A percentile compares a stretch with the other conserved stretches of the same genome.
These are phyloP conservation scores for Eleutherodactylus coqui DNA, from an alignment of 2,797 vertebrate genomes.

Conservation along the genomic window DNA sequence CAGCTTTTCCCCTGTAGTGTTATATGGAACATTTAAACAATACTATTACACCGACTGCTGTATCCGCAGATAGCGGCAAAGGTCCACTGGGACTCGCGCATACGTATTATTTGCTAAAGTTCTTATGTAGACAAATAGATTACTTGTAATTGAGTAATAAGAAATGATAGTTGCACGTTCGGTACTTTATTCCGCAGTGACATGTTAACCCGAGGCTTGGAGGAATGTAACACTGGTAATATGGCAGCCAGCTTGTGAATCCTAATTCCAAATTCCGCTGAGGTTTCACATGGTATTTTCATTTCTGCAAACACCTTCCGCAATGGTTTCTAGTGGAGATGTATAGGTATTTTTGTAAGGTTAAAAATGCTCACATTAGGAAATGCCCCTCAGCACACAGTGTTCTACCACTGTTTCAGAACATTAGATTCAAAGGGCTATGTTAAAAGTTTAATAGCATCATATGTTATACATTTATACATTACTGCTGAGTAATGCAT, in stretches of 20 bases:
- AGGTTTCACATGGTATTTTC: constrained; percentile 33
- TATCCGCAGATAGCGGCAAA: not conserved
- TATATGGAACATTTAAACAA: constrained; percentile 30
- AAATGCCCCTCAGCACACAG: constrained; percentile 56
- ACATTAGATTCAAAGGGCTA: constrained; percentile 58
- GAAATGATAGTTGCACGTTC: constrained; percentile 35
- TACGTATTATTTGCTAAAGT: constrained; percentile 12
- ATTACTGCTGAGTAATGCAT: constrained; percentile 56
- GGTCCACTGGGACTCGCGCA: not conserved
- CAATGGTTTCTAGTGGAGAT: constrained; percentile 35
- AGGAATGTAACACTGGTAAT: constrained; percentile 26
- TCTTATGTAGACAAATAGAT: constrained; percentile 34
- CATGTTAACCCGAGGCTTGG: constrained; percentile 20
- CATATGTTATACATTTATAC: constrained; percentile 58
- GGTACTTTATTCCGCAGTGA: constrained; percentile 34
- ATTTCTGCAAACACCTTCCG: constrained; percentile 33
- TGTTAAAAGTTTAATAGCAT: constrained; percentile 56
- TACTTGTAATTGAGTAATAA: constrained; percentile 38
- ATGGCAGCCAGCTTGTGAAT: constrained; percentile 28
- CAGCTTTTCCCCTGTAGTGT: not conserved
- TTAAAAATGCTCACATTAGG: constrained; percentile 59
- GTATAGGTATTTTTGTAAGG: constrained; percentile 50
- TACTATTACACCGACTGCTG: constrained; percentile 16
- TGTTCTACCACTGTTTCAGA: constrained; percentile 57
- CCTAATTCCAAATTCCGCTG: constrained; percentile 21